phyloP scores from a whole-genome alignment of 2,888 invertebrate species.

The Leptopilina drosophilae region DNA sequence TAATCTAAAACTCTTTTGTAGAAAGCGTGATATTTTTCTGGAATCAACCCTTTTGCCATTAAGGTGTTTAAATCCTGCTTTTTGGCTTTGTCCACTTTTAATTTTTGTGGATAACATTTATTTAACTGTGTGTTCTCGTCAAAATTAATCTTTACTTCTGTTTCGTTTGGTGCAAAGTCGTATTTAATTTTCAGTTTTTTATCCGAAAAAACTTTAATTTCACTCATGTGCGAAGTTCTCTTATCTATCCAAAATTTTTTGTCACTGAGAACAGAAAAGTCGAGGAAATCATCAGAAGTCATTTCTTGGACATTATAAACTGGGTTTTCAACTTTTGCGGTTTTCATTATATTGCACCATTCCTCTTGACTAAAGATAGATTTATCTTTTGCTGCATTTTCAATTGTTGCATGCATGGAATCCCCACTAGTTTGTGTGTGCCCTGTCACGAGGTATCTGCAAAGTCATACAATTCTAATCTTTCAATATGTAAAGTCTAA shows the following conservation, averaged over 20 bases:
- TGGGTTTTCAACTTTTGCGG: not conserved
- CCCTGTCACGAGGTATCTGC: not conserved
- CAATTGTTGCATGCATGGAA: constrained; percentile 37
- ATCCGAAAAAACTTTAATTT: not conserved
- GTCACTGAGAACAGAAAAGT: constrained; percentile 32
- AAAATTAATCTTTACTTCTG: too few relatives aligned
- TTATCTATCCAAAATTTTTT: not conserved
- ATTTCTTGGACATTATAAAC: constrained; percentile 44
- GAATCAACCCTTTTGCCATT: too few relatives aligned
- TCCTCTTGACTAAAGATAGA: constrained; percentile 25
- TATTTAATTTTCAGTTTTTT: not conserved
- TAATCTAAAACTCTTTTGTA: too few relatives aligned
- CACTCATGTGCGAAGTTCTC: not conserved
- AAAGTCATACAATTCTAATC: not conserved
- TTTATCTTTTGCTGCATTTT: constrained; percentile 6
- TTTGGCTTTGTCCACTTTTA: too few relatives aligned
- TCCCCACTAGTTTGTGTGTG: constrained; percentile 32
- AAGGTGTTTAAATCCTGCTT: too few relatives aligned
- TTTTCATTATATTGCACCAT: not conserved
- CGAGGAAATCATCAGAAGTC: constrained; percentile 40
- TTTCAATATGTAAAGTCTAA: too few relatives aligned
- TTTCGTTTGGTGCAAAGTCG: not conserved
- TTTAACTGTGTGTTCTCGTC: too few relatives aligned
- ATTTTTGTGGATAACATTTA: too few relatives aligned
- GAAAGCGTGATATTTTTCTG: too few relatives aligned